A percentile compares a stretch with the other conserved stretches of the same genome.
phyloP scores from a whole-genome alignment of 2,797 vertebrate genomes.

The Hafferia zeledoni region DNA sequence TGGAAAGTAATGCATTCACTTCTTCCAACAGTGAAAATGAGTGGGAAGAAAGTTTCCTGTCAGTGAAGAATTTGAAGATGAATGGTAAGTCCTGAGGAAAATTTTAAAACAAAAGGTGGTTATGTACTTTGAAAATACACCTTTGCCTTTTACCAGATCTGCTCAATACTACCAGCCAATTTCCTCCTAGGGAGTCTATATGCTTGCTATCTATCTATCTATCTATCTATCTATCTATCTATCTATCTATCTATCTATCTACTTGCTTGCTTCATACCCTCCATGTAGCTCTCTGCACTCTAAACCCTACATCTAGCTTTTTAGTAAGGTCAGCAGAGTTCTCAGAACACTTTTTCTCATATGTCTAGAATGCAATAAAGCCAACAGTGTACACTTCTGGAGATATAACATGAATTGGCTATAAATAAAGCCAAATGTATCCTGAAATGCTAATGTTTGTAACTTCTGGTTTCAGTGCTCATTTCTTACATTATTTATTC shows the following conservation, averaged over 20 bases:
- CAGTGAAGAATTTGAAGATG: constrained; percentile 3
- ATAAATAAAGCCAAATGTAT: constrained; percentile 31
- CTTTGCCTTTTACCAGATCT: background rate
- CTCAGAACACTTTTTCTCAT: constrained; percentile 17
- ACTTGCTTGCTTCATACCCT: background rate
- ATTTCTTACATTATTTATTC: background rate
- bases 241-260: too few species aligned
- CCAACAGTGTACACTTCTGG: background rate
- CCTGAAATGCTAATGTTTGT: background rate
- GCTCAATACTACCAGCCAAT: background rate
- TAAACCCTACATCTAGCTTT: constrained; percentile 6
- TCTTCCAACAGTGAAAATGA: background rate
- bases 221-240: too few species aligned
- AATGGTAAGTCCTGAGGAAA: constrained; percentile 24
- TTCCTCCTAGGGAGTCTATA: background rate
- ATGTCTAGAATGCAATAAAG: constrained; percentile 12
- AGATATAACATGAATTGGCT: background rate
- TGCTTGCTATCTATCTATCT: background rate
- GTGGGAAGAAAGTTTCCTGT: constrained; percentile 2
- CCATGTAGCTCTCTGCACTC: background rate
- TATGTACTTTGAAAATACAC: background rate
- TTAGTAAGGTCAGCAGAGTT: background rate
- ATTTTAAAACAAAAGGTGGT: background rate
- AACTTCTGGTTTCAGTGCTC: background rate
- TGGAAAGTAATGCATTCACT: background rate